A percentile compares a stretch with the other conserved stretches of the same genome.
These are phyloP conservation scores for Pachycephus smyrnensis DNA, from an alignment of 2,888 invertebrate species.

Conservation along the genomic window DNA sequence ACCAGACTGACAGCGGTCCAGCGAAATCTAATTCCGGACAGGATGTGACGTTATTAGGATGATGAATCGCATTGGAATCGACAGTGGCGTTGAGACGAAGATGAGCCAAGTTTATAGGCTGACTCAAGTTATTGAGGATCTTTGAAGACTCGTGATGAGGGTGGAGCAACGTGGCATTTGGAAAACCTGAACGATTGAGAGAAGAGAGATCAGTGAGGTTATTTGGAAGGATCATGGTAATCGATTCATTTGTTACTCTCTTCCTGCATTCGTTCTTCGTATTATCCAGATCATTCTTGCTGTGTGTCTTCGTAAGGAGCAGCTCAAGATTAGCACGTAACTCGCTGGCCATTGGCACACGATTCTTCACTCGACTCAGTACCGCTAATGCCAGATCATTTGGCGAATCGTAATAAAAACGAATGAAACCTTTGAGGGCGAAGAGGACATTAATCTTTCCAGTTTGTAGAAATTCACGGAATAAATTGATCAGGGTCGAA, in stretches of 20 bases:
- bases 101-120: not conserved
- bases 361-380: conserved; percentile 26
- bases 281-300: not conserved
- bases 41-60: not conserved
- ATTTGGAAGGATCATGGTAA: not conserved
- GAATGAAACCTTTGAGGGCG: conserved; percentile 35
- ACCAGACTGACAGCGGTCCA: conserved; percentile 16
- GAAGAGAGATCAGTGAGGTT: not conserved
- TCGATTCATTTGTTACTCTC: not conserved
- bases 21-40: conserved; percentile 9
- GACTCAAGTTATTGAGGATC: not conserved
- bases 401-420: conserved; percentile 34
- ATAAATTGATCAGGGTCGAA: conserved; percentile 19
- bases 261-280: not conserved
- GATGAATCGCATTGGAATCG: not conserved
- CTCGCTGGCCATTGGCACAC: conserved; percentile 28
- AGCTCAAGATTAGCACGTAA: not conserved
- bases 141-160: not conserved
- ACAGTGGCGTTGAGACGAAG: not conserved
- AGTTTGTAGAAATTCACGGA: conserved; percentile 23
- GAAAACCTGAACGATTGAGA: not conserved
- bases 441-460: conserved; percentile 28
- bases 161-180: not conserved
- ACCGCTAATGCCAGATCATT: conserved; percentile 29
- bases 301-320: not conserved